These are phyloP conservation scores for Ophthalmolycus amberensis DNA, from an alignment of 2,113 vertebrate genomes.

Conservation along the genomic window DNA sequence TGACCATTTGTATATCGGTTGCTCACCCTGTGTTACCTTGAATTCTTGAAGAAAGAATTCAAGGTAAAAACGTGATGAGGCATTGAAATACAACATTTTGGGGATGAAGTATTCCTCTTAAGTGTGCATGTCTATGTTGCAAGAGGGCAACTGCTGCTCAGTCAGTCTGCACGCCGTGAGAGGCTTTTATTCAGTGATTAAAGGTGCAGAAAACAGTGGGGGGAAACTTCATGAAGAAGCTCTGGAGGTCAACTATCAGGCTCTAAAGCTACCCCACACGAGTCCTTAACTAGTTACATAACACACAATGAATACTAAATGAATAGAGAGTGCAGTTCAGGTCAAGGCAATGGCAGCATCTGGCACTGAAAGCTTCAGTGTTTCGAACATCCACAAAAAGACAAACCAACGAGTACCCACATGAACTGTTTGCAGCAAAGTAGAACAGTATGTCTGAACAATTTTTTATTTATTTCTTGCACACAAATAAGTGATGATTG, in stretches of 20 bases:
- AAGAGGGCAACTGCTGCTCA: background rate
- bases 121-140: background rate
- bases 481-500: conserved; percentile 17
- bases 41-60: too few species aligned
- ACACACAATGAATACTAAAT: background rate
- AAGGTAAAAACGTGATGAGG: too few species aligned
- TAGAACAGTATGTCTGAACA: background rate
- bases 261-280: background rate
- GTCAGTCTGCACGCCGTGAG: background rate
- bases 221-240: background rate
- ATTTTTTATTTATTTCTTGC: background rate
- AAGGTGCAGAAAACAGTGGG: background rate
- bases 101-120: background rate
- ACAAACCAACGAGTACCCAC: background rate
- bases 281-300: background rate
- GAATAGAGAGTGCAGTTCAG: background rate
- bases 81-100: too few species aligned
- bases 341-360: background rate
- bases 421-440: background rate
- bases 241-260: background rate
- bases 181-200: background rate
- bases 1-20: background rate
- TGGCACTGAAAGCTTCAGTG: background rate
- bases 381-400: background rate
- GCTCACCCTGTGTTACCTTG: background rate